Conservation (phyloP, 2,888 invertebrate genomes). For the Junonia oenone region DNA sequence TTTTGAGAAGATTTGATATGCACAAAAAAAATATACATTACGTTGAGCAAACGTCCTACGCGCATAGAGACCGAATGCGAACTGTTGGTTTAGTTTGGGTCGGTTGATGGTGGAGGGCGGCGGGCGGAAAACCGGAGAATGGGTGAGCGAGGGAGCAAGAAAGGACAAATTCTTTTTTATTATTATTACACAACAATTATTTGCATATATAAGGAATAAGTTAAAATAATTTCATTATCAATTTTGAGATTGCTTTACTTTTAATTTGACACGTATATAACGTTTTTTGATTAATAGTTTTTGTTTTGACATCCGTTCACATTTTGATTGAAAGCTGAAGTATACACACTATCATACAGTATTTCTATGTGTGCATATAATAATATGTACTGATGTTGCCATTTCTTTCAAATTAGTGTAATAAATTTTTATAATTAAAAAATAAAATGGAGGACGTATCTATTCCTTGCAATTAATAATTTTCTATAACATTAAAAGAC, state of each 20-base stretch:
- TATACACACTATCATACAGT: constrained; percentile 11
- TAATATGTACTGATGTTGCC: constrained; percentile 12
- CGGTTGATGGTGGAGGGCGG: constrained; percentile 43
- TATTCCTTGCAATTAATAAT: no score
- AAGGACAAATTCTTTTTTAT: constrained; percentile 47
- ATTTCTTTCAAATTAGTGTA: no score
- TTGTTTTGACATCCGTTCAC: constrained; percentile 43
- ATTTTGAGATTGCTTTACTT: constrained; percentile 21
- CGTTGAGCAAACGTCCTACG: constrained; percentile 70
- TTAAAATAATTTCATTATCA: neutral
- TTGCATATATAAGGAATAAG: neutral
- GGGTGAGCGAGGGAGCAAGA: constrained; percentile 60
- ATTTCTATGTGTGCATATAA: constrained; percentile 4
- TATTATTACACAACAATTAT: constrained; percentile 21
- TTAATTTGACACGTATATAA: constrained; percentile 12
- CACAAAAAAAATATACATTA: constrained; percentile 76
- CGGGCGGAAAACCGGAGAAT: constrained; percentile 71
- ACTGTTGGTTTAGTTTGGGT: constrained; percentile 72
- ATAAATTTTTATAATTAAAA: no score
- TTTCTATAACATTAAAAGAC: no score
- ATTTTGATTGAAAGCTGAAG: constrained; percentile 32
- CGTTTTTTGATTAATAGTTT: constrained; percentile 24
- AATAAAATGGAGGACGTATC: no score
- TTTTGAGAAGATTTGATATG: constrained; percentile 71
- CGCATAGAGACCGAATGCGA: constrained; percentile 79